Percentiles rank a stretch among this genome's conserved stretches.
Evolutionary conservation across 2,113 vertebrate genomes (phyloP).

Genomic region (Phyllostomus discolor): DNA sequence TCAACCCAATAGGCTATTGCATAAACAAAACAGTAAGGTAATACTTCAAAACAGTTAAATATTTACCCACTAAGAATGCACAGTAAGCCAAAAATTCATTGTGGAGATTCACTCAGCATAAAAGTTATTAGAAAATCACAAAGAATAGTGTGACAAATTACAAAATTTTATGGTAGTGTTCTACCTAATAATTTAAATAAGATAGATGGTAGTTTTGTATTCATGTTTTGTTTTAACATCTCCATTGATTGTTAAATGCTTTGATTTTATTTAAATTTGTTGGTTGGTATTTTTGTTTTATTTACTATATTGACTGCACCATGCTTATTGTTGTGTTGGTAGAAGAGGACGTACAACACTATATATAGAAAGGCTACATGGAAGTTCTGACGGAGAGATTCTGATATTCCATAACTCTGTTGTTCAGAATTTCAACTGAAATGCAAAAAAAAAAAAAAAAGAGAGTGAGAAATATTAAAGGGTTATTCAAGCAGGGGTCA

Average conservation of each 20-base stretch:
- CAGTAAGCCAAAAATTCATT: conserved; percentile 80
- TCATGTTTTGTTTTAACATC: conserved; percentile 79
- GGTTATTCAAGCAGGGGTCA: conserved; percentile 10
- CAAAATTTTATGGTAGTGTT: conserved; percentile 78
- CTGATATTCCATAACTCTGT: conserved; percentile 88
- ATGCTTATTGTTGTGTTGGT: conserved; percentile 92
- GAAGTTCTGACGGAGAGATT: conserved; percentile 88
- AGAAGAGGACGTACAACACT: conserved; percentile 83
- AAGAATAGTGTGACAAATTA: conserved; percentile 82
- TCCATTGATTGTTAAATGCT: conserved; percentile 63
- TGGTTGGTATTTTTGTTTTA: conserved; percentile 66
- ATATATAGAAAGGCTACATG: conserved; percentile 88
- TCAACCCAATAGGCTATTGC: conserved; percentile 87
- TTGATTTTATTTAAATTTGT: conserved; percentile 57
- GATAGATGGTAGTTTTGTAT: conserved; percentile 77
- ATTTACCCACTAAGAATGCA: conserved; percentile 85
- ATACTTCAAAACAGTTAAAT: conserved; percentile 84
- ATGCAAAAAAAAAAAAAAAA: conserved; percentile 80
- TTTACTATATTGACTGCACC: conserved; percentile 91
- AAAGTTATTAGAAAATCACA: conserved; percentile 77
- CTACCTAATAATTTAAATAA: conserved; percentile 82
- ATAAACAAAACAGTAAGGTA: conserved; percentile 89
- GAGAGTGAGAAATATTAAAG: conserved; percentile 51
- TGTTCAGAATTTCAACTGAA: conserved; percentile 90
- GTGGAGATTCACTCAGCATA: conserved; percentile 77